A percentile compares a stretch with the other conserved stretches of the same genome.
Evolutionary conservation across 2,888 invertebrate species (phyloP).

Genomic region (Zaprionus obscuricornis): DNA sequence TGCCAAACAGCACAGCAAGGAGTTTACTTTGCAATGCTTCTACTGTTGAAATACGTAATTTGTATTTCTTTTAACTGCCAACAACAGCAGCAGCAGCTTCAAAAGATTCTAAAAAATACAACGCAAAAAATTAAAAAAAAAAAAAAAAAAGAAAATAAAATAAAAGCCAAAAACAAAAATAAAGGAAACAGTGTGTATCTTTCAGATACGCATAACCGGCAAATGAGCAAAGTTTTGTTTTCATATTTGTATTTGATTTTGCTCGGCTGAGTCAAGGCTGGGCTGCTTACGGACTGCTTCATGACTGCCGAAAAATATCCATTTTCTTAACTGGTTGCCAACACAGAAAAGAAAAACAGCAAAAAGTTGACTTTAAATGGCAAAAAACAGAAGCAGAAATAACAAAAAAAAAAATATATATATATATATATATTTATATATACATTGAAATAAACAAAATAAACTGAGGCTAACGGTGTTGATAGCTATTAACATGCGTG

Average conservation of each 20-base stretch:
- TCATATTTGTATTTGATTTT: slow-evolving; percentile 57
- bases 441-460: slow-evolving; percentile 32
- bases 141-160: no score
- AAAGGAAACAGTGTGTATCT: slow-evolving; percentile 26
- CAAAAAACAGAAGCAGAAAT: slow-evolving; percentile 39
- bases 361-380: slow-evolving; percentile 57
- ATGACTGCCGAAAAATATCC: slow-evolving; percentile 31
- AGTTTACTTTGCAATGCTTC: slow-evolving; percentile 36
- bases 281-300: slow-evolving; percentile 18
- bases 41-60: slow-evolving; percentile 72
- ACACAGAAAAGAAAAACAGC: slow-evolving; percentile 37
- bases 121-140: slow-evolving; percentile 5
- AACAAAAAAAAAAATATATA: slow-evolving; percentile 31
- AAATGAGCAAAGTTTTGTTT: slow-evolving; percentile 74
- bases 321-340: slow-evolving; percentile 30
- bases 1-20: slow-evolving; percentile 22
- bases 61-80: slow-evolving; percentile 58
- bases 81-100: slow-evolving; percentile 31
- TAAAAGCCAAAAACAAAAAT: slow-evolving; percentile 19
- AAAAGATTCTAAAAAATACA: slow-evolving; percentile 28
- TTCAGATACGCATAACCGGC: slow-evolving; percentile 32
- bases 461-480: slow-evolving; percentile 54
- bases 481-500: slow-evolving; percentile 64
- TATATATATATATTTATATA: neutral
- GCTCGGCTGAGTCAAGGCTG: no score